A percentile compares a stretch with the other conserved stretches of the same genome.
phyloP scores from a whole-genome alignment of 1,140 invertebrate species.

The Heliconius hewitsoni region DNA sequence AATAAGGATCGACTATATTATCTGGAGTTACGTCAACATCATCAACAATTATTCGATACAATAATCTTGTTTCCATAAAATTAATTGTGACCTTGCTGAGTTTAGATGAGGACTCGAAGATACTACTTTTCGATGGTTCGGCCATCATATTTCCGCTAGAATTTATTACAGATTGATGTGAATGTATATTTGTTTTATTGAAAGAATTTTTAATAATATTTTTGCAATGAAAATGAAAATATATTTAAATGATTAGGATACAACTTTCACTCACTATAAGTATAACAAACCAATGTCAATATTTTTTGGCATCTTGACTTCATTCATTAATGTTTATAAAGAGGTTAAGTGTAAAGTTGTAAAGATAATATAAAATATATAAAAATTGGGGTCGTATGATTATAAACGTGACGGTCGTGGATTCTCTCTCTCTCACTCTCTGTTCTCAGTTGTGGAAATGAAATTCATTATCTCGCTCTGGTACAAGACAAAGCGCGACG shows the following conservation, averaged over 20 bases:
- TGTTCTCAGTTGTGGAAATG: no score
- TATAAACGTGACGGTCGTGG: no score
- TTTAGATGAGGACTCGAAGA: constrained; percentile 42
- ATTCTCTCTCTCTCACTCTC: no score
- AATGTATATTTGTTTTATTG: background rate
- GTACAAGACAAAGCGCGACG: no score
- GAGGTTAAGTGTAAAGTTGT: background rate
- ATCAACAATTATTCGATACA: constrained; percentile 49
- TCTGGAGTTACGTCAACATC: constrained; percentile 58
- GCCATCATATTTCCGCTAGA: background rate
- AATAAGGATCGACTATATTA: constrained; percentile 55
- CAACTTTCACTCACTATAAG: background rate
- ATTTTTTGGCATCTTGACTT: background rate
- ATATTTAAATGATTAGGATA: background rate
- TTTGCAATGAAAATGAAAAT: background rate
- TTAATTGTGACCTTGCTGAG: constrained; percentile 44
- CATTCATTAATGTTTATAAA: background rate
- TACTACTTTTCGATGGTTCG: constrained; percentile 42
- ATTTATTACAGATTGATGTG: background rate
- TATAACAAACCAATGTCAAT: background rate
- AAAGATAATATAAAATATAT: no score
- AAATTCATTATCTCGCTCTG: no score
- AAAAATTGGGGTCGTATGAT: no score
- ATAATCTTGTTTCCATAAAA: constrained; percentile 63
- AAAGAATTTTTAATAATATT: background rate